phyloP scores from a whole-genome alignment of 2,888 invertebrate species.

The Apocheima hispidaria region DNA sequence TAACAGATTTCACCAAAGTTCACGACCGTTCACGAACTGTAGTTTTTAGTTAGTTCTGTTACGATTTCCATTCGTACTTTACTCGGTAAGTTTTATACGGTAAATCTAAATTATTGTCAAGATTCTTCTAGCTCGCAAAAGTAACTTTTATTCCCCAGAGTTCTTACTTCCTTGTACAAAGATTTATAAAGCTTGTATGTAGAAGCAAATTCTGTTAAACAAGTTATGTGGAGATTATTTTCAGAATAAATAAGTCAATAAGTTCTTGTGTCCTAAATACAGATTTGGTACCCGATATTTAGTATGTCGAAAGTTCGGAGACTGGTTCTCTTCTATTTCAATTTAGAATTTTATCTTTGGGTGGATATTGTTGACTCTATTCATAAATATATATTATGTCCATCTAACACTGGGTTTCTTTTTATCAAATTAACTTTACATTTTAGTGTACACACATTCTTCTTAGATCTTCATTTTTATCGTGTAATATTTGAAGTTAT shows the following conservation, averaged over 20 bases:
- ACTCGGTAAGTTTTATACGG: constrained; percentile 26
- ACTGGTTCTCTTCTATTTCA: too few relatives aligned
- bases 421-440: too few relatives aligned
- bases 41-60: constrained; percentile 24
- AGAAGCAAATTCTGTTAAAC: constrained; percentile 9
- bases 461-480: too few relatives aligned
- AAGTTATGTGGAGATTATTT: constrained; percentile 6
- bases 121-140: constrained; percentile 30
- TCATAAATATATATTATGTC: too few relatives aligned
- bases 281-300: background rate
- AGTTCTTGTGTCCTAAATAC: background rate
- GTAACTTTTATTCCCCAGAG: constrained; percentile 35
- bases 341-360: too few relatives aligned
- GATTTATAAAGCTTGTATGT: constrained; percentile 21
- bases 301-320: too few relatives aligned
- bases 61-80: constrained; percentile 26
- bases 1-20: background rate
- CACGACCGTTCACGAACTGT: background rate
- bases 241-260: constrained; percentile 6
- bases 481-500: too few relatives aligned
- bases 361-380: too few relatives aligned
- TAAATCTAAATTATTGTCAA: constrained; percentile 40
- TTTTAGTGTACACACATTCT: too few relatives aligned
- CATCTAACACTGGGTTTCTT: too few relatives aligned
- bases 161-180: constrained; percentile 15